These are phyloP conservation scores for Peromyscus polionotus DNA, from an alignment of 2,113 vertebrate genomes.

Conservation along the genomic window DNA sequence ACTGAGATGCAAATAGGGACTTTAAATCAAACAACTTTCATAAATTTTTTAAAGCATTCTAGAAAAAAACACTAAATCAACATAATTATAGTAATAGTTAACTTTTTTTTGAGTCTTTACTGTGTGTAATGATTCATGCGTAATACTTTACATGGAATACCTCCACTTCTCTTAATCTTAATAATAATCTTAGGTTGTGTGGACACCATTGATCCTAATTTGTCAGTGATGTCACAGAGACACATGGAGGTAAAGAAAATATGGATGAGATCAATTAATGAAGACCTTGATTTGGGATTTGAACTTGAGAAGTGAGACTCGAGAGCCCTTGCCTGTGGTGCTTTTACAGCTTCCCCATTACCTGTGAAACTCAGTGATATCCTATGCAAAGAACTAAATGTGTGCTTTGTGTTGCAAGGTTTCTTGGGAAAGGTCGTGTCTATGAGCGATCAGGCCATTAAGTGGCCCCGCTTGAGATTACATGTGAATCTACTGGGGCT, in stretches of 20 bases:
- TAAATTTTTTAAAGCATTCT: conserved; percentile 14
- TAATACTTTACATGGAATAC: neutral
- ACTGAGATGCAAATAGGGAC: conserved; percentile 11
- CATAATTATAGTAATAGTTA: conserved; percentile 11
- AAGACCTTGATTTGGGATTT: conserved; percentile 44
- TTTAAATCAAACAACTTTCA: conserved; percentile 6
- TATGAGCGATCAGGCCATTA: neutral
- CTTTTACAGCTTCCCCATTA: neutral
- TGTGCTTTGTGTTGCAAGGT: conserved; percentile 11
- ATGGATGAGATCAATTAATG: neutral
- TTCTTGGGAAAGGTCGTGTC: neutral
- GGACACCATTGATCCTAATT: neutral
- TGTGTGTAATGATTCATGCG: neutral
- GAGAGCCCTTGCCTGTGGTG: neutral
- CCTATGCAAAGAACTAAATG: conserved; percentile 30
- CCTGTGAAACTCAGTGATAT: neutral
- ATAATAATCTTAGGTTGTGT: neutral
- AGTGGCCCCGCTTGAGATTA: neutral
- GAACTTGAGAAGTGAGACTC: conserved; percentile 1
- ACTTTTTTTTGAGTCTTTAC: conserved; percentile 33
- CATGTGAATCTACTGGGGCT: neutral
- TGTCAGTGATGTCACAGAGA: conserved; percentile 45
- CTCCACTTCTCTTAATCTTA: conserved; percentile 36
- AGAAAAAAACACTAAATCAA: conserved; percentile 3
- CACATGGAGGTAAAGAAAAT: neutral